Evolutionary conservation across 2,113 vertebrate species (phyloP).

Genomic region (Python bivittatus): DNA sequence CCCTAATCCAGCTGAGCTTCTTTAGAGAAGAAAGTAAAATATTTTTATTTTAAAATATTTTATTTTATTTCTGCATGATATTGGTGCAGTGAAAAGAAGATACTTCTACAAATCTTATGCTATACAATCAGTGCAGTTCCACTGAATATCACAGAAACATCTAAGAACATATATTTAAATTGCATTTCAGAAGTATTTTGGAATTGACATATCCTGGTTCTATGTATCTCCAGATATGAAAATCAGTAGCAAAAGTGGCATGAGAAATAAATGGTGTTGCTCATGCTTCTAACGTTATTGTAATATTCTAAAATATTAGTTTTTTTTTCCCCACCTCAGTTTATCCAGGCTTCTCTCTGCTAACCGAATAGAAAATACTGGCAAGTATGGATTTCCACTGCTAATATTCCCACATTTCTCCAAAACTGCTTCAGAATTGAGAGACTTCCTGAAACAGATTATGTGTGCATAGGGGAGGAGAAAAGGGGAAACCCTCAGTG

Average conservation of each 20-base stretch:
- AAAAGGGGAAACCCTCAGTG: background rate
- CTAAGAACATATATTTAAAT: background rate
- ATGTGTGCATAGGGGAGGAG: background rate
- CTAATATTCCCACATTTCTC: background rate
- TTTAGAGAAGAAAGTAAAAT: background rate
- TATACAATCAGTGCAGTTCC: background rate
- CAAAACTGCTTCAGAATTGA: background rate
- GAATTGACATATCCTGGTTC: constrained; percentile 22
- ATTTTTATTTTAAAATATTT: background rate
- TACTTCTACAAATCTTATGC: background rate
- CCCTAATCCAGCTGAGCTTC: background rate
- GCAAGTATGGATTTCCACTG: background rate
- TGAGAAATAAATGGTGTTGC: background rate
- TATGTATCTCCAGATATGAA: constrained; percentile 21
- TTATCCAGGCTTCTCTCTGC: accelerated
- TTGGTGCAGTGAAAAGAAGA: background rate
- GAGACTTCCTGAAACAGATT: background rate
- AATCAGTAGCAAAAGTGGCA: constrained; percentile 15
- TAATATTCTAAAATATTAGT: background rate
- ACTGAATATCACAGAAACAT: background rate
- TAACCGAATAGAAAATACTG: background rate
- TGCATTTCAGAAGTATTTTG: accelerated
- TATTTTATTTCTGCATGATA: background rate
- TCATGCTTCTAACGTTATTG: background rate
- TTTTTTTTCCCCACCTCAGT: accelerated